These are phyloP conservation scores for Protonemura montana DNA, from an alignment of 2,888 invertebrate species.

Conservation along the genomic window DNA sequence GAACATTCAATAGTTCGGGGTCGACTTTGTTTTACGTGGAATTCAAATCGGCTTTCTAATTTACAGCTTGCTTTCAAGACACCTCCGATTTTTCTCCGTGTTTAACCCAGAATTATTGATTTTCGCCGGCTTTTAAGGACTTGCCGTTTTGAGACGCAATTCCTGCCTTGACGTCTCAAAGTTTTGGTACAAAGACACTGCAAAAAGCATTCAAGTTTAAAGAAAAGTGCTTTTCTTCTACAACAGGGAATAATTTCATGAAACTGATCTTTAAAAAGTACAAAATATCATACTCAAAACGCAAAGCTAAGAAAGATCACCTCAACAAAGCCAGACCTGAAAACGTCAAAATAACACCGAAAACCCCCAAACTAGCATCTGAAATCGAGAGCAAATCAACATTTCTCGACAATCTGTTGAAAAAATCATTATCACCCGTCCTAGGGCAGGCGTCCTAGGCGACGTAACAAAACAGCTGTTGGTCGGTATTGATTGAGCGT, in stretches of 20 bases:
- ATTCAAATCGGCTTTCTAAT: background rate
- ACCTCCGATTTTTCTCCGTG: slow-evolving; percentile 1
- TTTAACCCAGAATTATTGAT: slow-evolving; percentile 24
- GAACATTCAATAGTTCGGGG: no score
- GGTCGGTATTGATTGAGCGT: slow-evolving; percentile 14
- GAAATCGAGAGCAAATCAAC: background rate
- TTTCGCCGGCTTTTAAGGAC: slow-evolving; percentile 21
- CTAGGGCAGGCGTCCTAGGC: background rate
- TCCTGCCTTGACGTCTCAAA: background rate
- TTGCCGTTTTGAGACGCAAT: background rate
- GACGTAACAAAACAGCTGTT: slow-evolving; percentile 24
- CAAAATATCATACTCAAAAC: background rate
- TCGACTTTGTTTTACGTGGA: background rate
- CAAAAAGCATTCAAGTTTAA: background rate
- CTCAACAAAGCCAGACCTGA: background rate
- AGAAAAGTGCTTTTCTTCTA: background rate
- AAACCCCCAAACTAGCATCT: background rate
- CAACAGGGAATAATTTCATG: background rate
- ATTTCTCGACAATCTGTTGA: background rate
- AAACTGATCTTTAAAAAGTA: background rate
- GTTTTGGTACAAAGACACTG: background rate
- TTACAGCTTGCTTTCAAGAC: background rate
- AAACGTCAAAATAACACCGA: background rate
- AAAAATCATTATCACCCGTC: background rate
- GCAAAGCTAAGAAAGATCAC: background rate